Percentiles rank a stretch among this genome's conserved stretches.
Conservation (phyloP, 2,797 vertebrate genomes). For the Mus spretus region DNA sequence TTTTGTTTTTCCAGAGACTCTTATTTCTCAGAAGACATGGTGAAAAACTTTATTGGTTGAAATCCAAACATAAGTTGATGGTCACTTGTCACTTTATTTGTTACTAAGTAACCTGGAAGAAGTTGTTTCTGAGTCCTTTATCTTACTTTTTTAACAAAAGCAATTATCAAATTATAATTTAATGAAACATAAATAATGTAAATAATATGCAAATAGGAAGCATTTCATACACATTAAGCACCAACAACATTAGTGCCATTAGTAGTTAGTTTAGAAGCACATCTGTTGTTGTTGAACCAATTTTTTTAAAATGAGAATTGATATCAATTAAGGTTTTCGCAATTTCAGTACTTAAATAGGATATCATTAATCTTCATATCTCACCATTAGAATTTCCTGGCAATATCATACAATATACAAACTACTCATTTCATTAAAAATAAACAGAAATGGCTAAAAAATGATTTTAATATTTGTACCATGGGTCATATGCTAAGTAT, state of each 20-base stretch:
- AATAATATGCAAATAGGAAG: neutral
- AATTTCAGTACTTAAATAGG: neutral
- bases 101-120: neutral
- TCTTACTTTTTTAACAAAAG: neutral
- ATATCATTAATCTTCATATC: neutral
- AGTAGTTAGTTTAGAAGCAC: neutral
- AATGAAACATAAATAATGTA: neutral
- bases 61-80: neutral
- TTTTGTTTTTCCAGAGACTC: neutral
- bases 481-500: neutral
- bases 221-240: neutral
- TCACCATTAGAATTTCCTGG: neutral
- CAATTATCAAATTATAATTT: neutral
- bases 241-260: neutral
- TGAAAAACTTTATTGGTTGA: neutral
- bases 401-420: neutral
- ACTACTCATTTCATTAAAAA: neutral
- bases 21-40: neutral
- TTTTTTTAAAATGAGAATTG: neutral
- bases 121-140: neutral
- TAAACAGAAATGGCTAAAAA: neutral
- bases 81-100: neutral
- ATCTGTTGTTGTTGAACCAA: neutral
- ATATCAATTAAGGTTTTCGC: neutral
- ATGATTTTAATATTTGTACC: neutral